These are phyloP conservation scores for Parauchenoglanis ngamensis DNA, from an alignment of 2,797 vertebrate genomes.

Conservation along the genomic window DNA sequence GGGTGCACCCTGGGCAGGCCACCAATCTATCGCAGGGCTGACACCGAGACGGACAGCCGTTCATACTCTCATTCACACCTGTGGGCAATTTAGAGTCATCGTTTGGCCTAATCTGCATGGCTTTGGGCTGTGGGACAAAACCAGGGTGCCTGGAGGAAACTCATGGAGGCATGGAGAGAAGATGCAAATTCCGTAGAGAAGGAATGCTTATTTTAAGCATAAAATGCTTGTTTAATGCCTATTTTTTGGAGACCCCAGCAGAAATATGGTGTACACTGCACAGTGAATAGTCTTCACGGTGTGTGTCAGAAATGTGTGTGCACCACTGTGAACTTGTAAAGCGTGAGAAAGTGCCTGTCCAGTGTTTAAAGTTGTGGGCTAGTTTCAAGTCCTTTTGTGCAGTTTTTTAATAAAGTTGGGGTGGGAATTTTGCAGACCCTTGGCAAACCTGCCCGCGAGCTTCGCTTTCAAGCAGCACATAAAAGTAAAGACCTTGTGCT, in stretches of 20 bases:
- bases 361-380: neutral
- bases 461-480: neutral
- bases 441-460: slow-evolving; percentile 16
- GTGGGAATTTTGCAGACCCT: neutral
- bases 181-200: too few relatives aligned
- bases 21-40: too few relatives aligned
- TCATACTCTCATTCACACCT: too few relatives aligned
- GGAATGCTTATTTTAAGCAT: too few relatives aligned
- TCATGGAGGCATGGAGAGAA: too few relatives aligned
- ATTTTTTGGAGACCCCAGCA: neutral
- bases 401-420: neutral
- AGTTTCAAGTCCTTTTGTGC: neutral
- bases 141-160: too few relatives aligned
- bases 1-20: too few relatives aligned
- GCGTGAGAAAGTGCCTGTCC: neutral
- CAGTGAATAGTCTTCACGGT: neutral
- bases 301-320: neutral
- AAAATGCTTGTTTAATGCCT: too few relatives aligned
- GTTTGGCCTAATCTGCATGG: too few relatives aligned
- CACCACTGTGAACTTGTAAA: neutral
- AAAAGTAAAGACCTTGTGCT: slow-evolving; percentile 6
- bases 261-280: neutral
- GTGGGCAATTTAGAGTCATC: too few relatives aligned
- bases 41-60: too few relatives aligned
- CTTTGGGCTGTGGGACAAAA: too few relatives aligned